Base-by-base conservation (phyloP, 2,888 invertebrate genomes). In the Doris montereyensis region DNA sequence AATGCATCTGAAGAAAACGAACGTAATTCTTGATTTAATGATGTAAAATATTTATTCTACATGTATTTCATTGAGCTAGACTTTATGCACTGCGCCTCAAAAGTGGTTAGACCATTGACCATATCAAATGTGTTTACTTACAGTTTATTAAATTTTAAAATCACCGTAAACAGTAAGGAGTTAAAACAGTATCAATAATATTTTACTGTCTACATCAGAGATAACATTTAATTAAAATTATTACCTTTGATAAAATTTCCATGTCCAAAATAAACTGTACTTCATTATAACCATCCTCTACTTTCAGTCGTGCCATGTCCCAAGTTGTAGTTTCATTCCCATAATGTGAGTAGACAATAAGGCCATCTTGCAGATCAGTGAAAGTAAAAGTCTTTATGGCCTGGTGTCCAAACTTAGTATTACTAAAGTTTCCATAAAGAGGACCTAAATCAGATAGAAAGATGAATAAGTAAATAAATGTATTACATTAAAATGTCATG, bases 361-460 rank as follows among this genome's bases (percentile, higher is more conserved):
- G 80, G 21, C 85, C 86, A 8, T 82, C 74, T 52, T 81, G 80
- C 21, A 88, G 82, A 52, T 87, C 86, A 34, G 81, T 77, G 21
- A 87, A 79, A n/a, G 84, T 83, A 82, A 89, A 88, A 2, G 77
- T 77, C 28, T 80, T 81, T 5, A 87, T 81, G 32, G 83, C 70
- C 0, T 74, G 72, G n/a, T n/a, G n/a, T 2, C 82, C 71, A 8
- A 71, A 65, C 13, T 72, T 68, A n/a, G 65, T 71, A 60, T 83
- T 79, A 2, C 84, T 73, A 24, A 88, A 72, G 1, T 73, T 70
- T 0, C 88, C 88, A 77, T 85, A 81, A 17, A 79, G 76, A 0
- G 88, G 88, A 71, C 87, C 88, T 88, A 77, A 8, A 80, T 71
- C n/a, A n/a, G n/a, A n/a, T n/a, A n/a, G n/a, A n/a, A n/a, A n/a